These are phyloP conservation scores for Stramonita haemastoma DNA, from an alignment of 2,888 invertebrate genomes.

Conservation along the genomic window DNA sequence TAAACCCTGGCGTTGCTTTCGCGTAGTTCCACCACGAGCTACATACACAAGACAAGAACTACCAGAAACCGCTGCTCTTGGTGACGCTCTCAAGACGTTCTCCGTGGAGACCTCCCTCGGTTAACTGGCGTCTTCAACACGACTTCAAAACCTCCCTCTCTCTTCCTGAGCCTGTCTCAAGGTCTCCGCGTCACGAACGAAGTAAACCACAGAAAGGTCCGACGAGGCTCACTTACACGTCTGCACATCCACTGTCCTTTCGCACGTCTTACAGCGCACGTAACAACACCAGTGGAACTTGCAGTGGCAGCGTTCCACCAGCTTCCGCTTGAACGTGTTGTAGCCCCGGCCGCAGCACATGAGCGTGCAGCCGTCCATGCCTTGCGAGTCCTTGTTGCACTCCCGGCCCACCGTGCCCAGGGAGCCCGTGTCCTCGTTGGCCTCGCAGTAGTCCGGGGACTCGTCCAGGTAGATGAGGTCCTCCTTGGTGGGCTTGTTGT, in stretches of 20 bases:
- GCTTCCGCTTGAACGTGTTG: slow-evolving; percentile 87
- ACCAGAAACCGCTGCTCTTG: too few relatives aligned
- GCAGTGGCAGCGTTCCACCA: slow-evolving; percentile 91
- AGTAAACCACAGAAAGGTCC: too few relatives aligned
- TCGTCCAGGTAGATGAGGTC: slow-evolving; percentile 95
- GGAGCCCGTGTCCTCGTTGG: slow-evolving; percentile 82
- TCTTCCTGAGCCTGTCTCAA: too few relatives aligned
- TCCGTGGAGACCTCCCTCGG: too few relatives aligned
- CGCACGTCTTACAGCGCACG: slow-evolving; percentile 93
- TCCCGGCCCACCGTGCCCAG: slow-evolving; percentile 81
- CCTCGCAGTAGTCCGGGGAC: slow-evolving; percentile 94
- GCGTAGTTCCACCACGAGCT: too few relatives aligned
- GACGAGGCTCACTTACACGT: slow-evolving; percentile 86
- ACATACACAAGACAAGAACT: too few relatives aligned
- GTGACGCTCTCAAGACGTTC: too few relatives aligned
- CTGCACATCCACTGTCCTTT: slow-evolving; percentile 86
- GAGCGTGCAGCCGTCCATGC: slow-evolving; percentile 89
- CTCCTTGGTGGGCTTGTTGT: slow-evolving; percentile 90
- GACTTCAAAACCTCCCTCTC: too few relatives aligned
- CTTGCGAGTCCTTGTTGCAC: slow-evolving; percentile 78
- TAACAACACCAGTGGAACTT: slow-evolving; percentile 98
- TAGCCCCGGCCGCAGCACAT: slow-evolving; percentile 96
- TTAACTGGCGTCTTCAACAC: too few relatives aligned
- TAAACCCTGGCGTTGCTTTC: too few relatives aligned
- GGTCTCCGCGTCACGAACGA: too few relatives aligned